phyloP scores from a whole-genome alignment of 2,797 vertebrate genomes.

The Sebastes elongatus region DNA sequence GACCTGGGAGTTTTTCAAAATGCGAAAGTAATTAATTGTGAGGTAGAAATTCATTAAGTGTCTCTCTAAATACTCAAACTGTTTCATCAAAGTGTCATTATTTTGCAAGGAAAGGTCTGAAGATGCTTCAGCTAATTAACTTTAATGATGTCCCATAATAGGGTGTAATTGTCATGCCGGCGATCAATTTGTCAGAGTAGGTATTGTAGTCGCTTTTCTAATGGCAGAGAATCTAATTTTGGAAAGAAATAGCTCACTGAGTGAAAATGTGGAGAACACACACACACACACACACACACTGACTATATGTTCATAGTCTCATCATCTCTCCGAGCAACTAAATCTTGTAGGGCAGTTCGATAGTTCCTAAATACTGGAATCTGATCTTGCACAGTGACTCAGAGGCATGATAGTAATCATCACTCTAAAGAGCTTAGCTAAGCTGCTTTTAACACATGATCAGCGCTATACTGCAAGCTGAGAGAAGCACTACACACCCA shows the following conservation, averaged over 20 bases:
- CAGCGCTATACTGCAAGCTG: constrained; percentile 29
- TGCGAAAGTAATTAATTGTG: constrained; percentile 22
- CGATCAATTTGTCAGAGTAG: constrained; percentile 53
- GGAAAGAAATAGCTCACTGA: background rate
- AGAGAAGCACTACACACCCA: constrained; percentile 38
- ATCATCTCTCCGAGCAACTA: constrained; percentile 12
- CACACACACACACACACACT: constrained; percentile 6
- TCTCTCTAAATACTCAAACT: constrained; percentile 22
- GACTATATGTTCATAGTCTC: constrained; percentile 24
- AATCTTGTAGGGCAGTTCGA: constrained; percentile 31
- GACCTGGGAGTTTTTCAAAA: constrained; percentile 1
- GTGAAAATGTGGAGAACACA: background rate
- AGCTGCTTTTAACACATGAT: constrained; percentile 65
- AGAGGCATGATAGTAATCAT: constrained; percentile 49
- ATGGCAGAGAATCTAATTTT: constrained; percentile 22
- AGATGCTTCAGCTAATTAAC: constrained; percentile 52
- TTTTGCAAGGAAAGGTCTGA: constrained; percentile 50
- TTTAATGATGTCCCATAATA: constrained; percentile 54
- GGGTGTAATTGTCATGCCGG: constrained; percentile 39
- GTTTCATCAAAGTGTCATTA: constrained; percentile 58
- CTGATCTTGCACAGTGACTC: constrained; percentile 39
- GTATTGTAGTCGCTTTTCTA: constrained; percentile 22
- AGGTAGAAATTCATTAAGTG: constrained; percentile 37
- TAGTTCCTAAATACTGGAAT: constrained; percentile 46
- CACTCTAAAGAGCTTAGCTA: constrained; percentile 59